Base-by-base conservation (phyloP, 2,113 vertebrate species). In the Nycticorax nycticorax region DNA sequence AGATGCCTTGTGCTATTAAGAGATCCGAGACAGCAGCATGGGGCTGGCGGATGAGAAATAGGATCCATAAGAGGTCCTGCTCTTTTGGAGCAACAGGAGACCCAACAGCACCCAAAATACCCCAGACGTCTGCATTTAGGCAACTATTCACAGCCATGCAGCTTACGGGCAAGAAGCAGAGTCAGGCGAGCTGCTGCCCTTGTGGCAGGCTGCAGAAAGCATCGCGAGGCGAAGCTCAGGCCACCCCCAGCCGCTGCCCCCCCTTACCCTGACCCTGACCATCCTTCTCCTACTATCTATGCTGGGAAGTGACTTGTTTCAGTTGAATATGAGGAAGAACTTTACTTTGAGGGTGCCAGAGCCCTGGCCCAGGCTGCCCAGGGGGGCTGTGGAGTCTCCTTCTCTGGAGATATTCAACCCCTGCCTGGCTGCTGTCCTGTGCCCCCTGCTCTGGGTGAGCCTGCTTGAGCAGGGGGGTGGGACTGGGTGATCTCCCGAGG, bases 141-240 rank as follows among this genome's bases (percentile, higher is more conserved):
- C 23, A 56, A 33, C 72, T 66, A 19, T 73, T 77, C 88, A 45
- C 35, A 87, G 60, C 74, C 28, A 28, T 41, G 41, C 12, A 92
- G 79, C 28, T 79, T 52, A 50, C 0, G 27, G 63, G 43, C 45
- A 88, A 80, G 79, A 60, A 64, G 63, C 28, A 73, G 63, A 64
- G 37, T 6, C 1, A 7, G 67, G 57, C 79, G 67, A 67, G 66
- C 81, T 41, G 50, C 60, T 43, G 50, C 35, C 15, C 35, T 68
- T 2, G 5, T 12, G 33, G 35, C 37, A 63, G 0, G 1, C 4
- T 33, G 59, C 64, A 81, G 57, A 76, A 39, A 80, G 45, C 62
- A 19, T 6, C 2, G 1, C 1, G 1, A 63, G 8, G 41, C 0
- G 0, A 43, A 57, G 27, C 71, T 79, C 71, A 91, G 62, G 45